phyloP scores from a whole-genome alignment of 2,113 vertebrate genomes.

The human (Homo sapiens) region DNA sequence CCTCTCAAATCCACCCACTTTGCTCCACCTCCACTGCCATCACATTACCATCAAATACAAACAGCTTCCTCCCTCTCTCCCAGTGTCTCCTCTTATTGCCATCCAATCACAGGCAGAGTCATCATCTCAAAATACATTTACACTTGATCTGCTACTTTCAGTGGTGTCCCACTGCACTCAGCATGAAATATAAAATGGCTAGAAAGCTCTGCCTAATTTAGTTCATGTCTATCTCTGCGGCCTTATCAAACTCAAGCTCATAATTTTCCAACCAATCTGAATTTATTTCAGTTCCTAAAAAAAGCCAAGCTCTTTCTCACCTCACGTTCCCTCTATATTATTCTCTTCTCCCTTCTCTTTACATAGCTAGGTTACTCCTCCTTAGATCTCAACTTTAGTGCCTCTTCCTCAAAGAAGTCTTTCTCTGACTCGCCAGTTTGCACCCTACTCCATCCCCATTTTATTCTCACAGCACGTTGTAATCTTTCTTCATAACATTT shows the following conservation, averaged over 20 bases:
- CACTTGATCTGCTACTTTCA: background rate
- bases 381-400: conserved; percentile 3
- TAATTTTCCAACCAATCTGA: background rate
- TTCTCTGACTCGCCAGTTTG: background rate
- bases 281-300: background rate
- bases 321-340: background rate
- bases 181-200: background rate
- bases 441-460: background rate
- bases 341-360: background rate
- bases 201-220: background rate
- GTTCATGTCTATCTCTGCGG: background rate
- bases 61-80: background rate
- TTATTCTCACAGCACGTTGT: background rate
- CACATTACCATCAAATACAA: background rate
- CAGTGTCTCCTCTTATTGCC: background rate
- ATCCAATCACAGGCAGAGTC: background rate
- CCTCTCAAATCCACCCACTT: background rate
- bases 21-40: background rate
- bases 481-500: background rate
- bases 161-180: background rate
- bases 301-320: background rate
- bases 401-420: background rate
- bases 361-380: background rate
- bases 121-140: background rate
- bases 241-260: background rate